Evolutionary conservation across 2,888 invertebrate species (phyloP).

Genomic region (Patella ulyssiponensis): DNA sequence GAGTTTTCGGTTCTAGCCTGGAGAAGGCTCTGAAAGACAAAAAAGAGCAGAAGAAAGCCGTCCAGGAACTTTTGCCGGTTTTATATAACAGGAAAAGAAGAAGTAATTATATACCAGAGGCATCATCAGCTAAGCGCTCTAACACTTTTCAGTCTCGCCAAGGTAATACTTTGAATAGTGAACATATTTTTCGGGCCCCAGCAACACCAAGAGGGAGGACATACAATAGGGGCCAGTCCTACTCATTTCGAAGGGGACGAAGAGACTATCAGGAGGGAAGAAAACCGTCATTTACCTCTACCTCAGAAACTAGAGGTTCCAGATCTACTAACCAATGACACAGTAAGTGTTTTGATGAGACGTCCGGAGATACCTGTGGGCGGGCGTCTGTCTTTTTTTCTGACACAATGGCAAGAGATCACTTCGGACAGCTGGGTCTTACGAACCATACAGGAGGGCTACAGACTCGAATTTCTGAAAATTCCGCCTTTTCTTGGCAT

Average conservation of each 20-base stretch:
- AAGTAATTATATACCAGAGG: neutral
- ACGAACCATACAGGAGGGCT: constrained; percentile 26
- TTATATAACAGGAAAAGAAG: neutral
- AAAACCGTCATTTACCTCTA: too few species aligned
- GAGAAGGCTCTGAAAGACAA: constrained; percentile 29
- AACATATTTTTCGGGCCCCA: too few species aligned
- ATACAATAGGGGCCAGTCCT: too few species aligned
- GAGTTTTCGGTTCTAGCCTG: constrained; percentile 34
- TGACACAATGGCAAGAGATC: constrained; percentile 31
- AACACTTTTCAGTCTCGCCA: too few species aligned
- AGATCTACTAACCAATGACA: neutral
- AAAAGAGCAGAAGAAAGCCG: constrained; percentile 36
- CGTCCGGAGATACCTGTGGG: constrained; percentile 37
- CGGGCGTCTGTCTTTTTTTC: constrained; percentile 31
- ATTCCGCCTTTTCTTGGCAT: constrained; percentile 26
- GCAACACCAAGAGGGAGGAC: too few species aligned
- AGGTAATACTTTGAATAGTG: too few species aligned
- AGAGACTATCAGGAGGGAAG: too few species aligned
- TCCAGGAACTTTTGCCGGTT: constrained; percentile 29
- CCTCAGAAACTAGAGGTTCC: constrained; percentile 12
- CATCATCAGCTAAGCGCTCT: too few species aligned
- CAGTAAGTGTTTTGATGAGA: neutral
- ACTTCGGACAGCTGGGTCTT: constrained; percentile 36
- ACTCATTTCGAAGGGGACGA: too few species aligned
- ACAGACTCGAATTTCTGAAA: constrained; percentile 32